Evolutionary conservation across 2,888 invertebrate genomes (phyloP).

Genomic region (Piscicola geometra): DNA sequence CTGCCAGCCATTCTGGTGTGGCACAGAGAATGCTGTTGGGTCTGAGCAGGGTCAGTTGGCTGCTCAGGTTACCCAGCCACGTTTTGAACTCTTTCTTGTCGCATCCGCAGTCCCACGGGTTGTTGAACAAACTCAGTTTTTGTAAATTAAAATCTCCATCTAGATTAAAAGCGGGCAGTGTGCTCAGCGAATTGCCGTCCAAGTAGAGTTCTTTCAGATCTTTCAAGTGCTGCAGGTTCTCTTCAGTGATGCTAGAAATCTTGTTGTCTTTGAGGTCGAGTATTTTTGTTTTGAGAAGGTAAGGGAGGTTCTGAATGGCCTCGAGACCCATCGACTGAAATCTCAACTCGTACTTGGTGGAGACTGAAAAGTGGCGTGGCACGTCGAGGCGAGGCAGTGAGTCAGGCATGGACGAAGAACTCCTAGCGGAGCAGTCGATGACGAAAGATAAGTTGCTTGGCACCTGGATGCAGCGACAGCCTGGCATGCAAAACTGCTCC

Average conservation of each 20-base stretch:
- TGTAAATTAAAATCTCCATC: background rate
- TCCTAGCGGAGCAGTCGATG: background rate
- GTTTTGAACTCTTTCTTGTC: conserved; percentile 26
- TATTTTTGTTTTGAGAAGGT: conserved; percentile 13
- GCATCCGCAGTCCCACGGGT: conserved; percentile 31
- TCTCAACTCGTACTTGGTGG: conserved; percentile 16
- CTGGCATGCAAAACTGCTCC: background rate
- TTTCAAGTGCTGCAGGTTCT: background rate
- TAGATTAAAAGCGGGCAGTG: background rate
- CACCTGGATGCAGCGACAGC: conserved; percentile 2
- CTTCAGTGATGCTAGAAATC: conserved; percentile 21
- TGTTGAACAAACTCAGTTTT: conserved; percentile 21
- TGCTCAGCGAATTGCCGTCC: conserved; percentile 21
- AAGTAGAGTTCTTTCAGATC: background rate
- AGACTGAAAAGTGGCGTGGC: background rate
- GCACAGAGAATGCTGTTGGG: conserved; percentile 21
- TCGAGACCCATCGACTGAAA: conserved; percentile 4
- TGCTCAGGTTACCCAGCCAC: conserved; percentile 18
- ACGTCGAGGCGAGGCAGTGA: conserved; percentile 12
- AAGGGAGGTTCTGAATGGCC: background rate
- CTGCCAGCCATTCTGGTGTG: conserved; percentile 8
- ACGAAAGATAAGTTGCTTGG: conserved; percentile 16
- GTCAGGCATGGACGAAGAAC: background rate
- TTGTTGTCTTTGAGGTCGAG: conserved; percentile 18
- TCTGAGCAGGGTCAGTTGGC: conserved; percentile 3